Evolutionary conservation across 2,113 vertebrate genomes (phyloP).

Genomic region (Microtus richardsoni): DNA sequence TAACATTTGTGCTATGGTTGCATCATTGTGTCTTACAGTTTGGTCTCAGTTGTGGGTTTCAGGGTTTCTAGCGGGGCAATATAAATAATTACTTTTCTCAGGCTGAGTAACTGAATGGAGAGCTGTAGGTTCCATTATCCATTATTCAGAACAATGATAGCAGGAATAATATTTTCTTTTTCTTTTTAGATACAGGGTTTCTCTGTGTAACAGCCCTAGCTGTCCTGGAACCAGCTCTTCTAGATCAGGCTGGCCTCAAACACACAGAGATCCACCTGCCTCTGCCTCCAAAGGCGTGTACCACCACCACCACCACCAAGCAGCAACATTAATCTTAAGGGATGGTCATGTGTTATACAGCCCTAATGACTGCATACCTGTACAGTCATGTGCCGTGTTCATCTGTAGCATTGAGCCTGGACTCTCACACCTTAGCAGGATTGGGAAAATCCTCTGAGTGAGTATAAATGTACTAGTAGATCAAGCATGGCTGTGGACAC

Average conservation of each 20-base stretch:
- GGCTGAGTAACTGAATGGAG: neutral
- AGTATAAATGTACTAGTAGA: neutral
- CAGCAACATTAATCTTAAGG: neutral
- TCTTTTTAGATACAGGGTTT: no score
- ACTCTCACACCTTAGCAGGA: neutral
- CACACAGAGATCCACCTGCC: no score
- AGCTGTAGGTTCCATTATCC: neutral
- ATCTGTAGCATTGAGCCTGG: neutral
- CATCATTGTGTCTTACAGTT: neutral
- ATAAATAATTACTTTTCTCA: neutral
- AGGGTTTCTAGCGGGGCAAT: neutral
- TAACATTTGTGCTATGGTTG: neutral
- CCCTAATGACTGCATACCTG: neutral
- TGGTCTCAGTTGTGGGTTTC: neutral
- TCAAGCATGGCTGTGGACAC: neutral
- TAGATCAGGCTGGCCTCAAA: no score
- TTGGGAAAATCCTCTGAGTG: neutral
- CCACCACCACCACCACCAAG: no score
- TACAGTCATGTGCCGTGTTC: neutral
- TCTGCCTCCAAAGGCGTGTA: no score
- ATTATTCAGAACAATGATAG: neutral
- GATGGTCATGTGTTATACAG: neutral
- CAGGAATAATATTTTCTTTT: neutral
- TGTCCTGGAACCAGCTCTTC: no score
- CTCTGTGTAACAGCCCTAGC: no score